Percentiles rank a stretch among this genome's conserved stretches.
Conservation (phyloP, 1,140 invertebrate genomes). For the Drosophila prosaltans region DNA sequence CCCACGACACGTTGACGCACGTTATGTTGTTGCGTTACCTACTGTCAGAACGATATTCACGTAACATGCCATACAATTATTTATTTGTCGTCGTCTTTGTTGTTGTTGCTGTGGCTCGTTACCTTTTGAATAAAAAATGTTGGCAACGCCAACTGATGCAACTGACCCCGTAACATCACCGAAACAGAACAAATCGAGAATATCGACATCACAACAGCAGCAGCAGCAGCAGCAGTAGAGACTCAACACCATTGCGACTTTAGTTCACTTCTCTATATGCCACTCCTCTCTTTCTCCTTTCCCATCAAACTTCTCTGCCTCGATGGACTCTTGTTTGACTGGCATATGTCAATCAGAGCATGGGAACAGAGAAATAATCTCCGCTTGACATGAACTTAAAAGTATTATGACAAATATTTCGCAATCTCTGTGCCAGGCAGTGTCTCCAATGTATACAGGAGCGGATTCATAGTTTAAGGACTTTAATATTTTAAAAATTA, state of each 20-base stretch:
- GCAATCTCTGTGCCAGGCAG: constrained; percentile 52
- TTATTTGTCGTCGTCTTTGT: constrained; percentile 52
- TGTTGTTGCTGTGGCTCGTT: constrained; percentile 21
- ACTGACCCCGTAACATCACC: constrained; percentile 24
- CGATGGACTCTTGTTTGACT: constrained; percentile 28
- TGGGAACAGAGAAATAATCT: constrained; percentile 70
- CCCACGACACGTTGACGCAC: constrained; percentile 1
- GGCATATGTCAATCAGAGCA: constrained; percentile 75
- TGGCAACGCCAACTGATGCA: constrained; percentile 28
- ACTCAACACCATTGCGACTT: constrained; percentile 4
- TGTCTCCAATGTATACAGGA: constrained; percentile 2
- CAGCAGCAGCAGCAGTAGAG: background rate
- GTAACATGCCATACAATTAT: constrained; percentile 57
- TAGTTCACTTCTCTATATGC: background rate
- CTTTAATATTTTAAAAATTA: too few species aligned
- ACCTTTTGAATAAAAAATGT: constrained; percentile 63
- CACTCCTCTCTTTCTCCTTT: constrained; percentile 19
- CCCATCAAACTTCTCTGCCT: background rate
- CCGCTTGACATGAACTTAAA: constrained; percentile 74
- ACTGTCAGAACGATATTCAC: constrained; percentile 30
- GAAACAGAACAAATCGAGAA: constrained; percentile 23
- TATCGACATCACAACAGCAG: constrained; percentile 8
- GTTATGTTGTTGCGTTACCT: constrained; percentile 28
- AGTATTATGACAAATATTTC: constrained; percentile 81
- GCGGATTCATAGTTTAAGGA: background rate